Conservation (phyloP, 2,797 vertebrate genomes). For the Chaenodraco wilsoni region DNA sequence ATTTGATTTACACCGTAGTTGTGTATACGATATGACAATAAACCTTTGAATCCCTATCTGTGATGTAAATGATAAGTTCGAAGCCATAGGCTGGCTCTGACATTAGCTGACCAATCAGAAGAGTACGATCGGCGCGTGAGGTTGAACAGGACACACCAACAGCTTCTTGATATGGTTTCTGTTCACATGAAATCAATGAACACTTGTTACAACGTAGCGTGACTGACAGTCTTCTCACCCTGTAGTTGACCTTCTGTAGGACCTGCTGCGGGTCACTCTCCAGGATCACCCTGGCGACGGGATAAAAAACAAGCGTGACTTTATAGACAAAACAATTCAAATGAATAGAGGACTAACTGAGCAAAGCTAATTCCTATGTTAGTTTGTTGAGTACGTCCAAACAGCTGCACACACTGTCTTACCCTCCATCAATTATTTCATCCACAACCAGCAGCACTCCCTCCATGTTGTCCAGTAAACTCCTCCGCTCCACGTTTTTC, state of each 20-base stretch:
- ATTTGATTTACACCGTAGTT: too few species aligned
- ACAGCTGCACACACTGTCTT: conserved; percentile 14
- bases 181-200: not conserved
- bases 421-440: conserved; percentile 92
- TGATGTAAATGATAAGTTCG: conserved; percentile 90
- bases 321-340: not conserved
- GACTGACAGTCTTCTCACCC: conserved; percentile 81
- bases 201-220: not conserved
- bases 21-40: too few species aligned
- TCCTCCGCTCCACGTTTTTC: conserved; percentile 91
- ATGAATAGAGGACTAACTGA: too few species aligned
- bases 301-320: conserved; percentile 26
- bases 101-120: conserved; percentile 71
- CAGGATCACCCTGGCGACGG: conserved; percentile 88
- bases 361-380: not conserved
- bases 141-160: conserved; percentile 22
- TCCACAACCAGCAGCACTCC: conserved; percentile 91
- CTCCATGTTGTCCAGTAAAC: conserved; percentile 93
- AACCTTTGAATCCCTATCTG: conserved; percentile 64
- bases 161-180: conserved; percentile 1
- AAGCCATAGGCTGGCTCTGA: conserved; percentile 87
- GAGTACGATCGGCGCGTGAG: conserved; percentile 35
- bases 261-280: conserved; percentile 94
- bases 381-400: not conserved
- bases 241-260: conserved; percentile 92